phyloP scores from a whole-genome alignment of 2,888 invertebrate genomes.

The Drosophila acutilabella region DNA sequence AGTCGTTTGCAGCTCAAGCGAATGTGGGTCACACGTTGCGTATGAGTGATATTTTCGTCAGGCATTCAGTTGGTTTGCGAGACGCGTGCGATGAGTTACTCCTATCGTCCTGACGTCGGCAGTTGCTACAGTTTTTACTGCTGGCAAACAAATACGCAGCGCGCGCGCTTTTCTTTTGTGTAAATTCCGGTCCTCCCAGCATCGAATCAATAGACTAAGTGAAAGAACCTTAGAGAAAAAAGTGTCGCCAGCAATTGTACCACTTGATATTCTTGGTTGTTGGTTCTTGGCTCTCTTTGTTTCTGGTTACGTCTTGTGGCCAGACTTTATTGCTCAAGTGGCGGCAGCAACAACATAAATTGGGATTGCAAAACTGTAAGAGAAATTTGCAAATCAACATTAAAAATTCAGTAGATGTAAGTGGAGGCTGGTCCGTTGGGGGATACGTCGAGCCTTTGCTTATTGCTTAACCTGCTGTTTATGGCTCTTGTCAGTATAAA shows the following conservation, averaged over 20 bases:
- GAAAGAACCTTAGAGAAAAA: conserved; percentile 18
- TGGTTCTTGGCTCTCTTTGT: conserved; percentile 17
- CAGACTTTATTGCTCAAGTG: conserved; percentile 27
- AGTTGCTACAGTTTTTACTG: conserved; percentile 4
- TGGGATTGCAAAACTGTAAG: conserved; percentile 38
- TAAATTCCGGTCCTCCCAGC: conserved; percentile 46
- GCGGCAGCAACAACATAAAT: conserved; percentile 21
- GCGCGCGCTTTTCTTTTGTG: conserved; percentile 61
- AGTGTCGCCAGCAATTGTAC: conserved; percentile 21
- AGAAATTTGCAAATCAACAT: conserved; percentile 48
- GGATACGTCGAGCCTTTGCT: conserved; percentile 28
- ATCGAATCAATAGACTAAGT: conserved; percentile 46
- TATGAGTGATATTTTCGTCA: conserved; percentile 56
- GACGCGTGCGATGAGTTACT: conserved; percentile 35
- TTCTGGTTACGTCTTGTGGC: conserved; percentile 1
- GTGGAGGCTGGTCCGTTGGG: conserved; percentile 45
- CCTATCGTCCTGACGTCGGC: conserved; percentile 11
- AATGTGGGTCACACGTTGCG: conserved; percentile 74
- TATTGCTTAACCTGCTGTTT: conserved; percentile 46
- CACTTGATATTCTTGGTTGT: conserved; percentile 10
- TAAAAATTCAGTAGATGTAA: conserved; percentile 70
- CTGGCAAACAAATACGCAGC: conserved; percentile 46
- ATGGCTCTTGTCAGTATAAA: conserved; percentile 8
- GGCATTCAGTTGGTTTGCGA: conserved; percentile 36
- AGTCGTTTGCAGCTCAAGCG: conserved; percentile 29